Percentiles rank a stretch among this genome's conserved stretches.
Evolutionary conservation across 2,888 invertebrate species (phyloP).

Genomic region (Acronicta alni): DNA sequence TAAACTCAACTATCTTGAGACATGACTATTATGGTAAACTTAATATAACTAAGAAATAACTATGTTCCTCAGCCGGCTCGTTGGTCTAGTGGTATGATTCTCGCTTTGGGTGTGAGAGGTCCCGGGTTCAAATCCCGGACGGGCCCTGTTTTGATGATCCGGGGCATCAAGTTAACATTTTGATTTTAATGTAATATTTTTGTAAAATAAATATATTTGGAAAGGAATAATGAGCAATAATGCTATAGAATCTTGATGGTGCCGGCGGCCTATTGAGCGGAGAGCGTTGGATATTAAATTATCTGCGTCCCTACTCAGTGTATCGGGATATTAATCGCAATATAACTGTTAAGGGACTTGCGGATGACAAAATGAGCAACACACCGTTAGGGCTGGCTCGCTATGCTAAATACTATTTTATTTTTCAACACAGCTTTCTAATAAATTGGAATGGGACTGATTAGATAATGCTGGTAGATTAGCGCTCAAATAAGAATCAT

Average conservation of each 20-base stretch:
- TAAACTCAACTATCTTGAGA: conserved; percentile 3
- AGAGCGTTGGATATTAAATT: conserved; percentile 53
- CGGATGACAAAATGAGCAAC: conserved; percentile 50
- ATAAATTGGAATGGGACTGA: too few species aligned
- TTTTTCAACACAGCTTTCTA: too few species aligned
- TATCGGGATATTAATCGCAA: conserved; percentile 60
- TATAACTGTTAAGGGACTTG: conserved; percentile 48
- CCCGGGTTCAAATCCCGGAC: conserved; percentile 88
- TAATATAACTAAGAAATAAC: background rate
- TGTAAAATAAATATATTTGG: background rate
- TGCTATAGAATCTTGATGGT: background rate
- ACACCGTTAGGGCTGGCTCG: conserved; percentile 38
- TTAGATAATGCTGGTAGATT: too few species aligned
- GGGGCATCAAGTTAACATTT: background rate
- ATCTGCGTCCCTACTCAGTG: conserved; percentile 44
- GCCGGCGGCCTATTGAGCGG: conserved; percentile 20
- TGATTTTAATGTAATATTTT: background rate
- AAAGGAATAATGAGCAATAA: conserved; percentile 21
- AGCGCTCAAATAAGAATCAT: too few species aligned
- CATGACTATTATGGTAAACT: background rate
- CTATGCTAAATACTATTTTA: background rate
- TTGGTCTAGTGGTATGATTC: conserved; percentile 89
- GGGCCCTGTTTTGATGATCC: conserved; percentile 64
- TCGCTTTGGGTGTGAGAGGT: conserved; percentile 88
- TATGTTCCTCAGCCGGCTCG: conserved; percentile 70